These are phyloP conservation scores for Tenebrosternarchus preto DNA, from an alignment of 2,113 vertebrate genomes.

Conservation along the genomic window DNA sequence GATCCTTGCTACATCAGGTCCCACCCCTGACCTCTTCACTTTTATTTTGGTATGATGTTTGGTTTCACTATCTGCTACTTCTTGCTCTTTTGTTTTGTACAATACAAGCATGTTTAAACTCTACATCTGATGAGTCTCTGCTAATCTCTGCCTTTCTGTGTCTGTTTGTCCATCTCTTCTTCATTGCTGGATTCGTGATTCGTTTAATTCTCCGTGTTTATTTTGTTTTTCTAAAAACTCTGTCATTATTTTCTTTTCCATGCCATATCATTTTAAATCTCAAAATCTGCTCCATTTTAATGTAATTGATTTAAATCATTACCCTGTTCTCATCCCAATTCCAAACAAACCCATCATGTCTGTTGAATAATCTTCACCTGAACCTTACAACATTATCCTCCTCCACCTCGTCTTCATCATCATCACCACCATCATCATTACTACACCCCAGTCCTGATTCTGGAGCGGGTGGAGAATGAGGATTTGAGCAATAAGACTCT, in stretches of 20 bases:
- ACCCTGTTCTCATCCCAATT: neutral
- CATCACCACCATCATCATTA: neutral
- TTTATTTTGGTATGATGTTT: too few relatives aligned
- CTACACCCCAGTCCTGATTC: conserved; percentile 81
- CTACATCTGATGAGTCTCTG: conserved; percentile 22
- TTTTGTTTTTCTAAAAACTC: too few relatives aligned
- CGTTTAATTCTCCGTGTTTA: too few relatives aligned
- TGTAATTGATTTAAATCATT: neutral
- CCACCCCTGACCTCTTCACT: conserved; percentile 54
- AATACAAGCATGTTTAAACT: neutral
- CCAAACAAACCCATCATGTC: conserved; percentile 26
- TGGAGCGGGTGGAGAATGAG: conserved; percentile 91
- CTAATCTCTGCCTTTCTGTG: conserved; percentile 44
- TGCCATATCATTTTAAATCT: neutral
- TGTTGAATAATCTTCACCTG: neutral
- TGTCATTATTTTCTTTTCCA: neutral
- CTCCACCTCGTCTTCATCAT: neutral
- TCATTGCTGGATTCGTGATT: conserved; percentile 1
- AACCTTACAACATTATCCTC: too few relatives aligned
- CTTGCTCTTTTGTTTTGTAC: too few relatives aligned
- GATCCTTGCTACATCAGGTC: neutral
- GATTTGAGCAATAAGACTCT: conserved; percentile 93
- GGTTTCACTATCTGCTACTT: too few relatives aligned
- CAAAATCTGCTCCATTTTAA: neutral
- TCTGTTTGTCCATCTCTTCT: conserved; percentile 1